Evolutionary conservation across 2,113 vertebrate genomes (phyloP).

Genomic region (Trogon surrucura): DNA sequence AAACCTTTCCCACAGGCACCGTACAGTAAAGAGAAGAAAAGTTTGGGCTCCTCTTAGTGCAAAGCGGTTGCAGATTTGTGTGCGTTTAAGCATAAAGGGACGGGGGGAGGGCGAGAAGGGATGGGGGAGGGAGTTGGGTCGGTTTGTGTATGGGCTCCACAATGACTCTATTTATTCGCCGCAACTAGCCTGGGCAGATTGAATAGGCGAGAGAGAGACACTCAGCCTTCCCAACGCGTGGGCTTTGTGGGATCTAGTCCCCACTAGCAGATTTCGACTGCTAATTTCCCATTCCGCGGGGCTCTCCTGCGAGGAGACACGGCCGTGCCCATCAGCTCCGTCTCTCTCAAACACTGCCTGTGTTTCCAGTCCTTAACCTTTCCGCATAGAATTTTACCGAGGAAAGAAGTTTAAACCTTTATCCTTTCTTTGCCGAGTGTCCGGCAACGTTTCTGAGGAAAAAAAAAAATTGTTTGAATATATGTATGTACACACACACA

Average conservation of each 20-base stretch:
- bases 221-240: slow-evolving; percentile 61
- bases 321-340: background rate
- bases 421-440: background rate
- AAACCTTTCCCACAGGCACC: slow-evolving; percentile 25
- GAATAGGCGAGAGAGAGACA: slow-evolving; percentile 67
- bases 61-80: slow-evolving; percentile 55
- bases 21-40: slow-evolving; percentile 8
- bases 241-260: slow-evolving; percentile 64
- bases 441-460: background rate
- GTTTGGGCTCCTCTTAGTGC: slow-evolving; percentile 17
- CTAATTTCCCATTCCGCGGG: slow-evolving; percentile 9
- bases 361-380: background rate
- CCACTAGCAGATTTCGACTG: slow-evolving; percentile 44
- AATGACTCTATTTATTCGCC: slow-evolving; percentile 77
- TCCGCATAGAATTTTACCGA: rapidly evolving
- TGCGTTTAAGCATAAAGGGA: slow-evolving; percentile 75
- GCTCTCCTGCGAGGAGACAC: background rate
- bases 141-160: slow-evolving; percentile 64
- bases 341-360: background rate
- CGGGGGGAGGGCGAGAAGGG: background rate
- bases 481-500: too few relatives aligned
- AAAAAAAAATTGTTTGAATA: background rate
- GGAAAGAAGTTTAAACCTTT: background rate
- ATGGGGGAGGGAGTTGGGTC: slow-evolving; percentile 67
- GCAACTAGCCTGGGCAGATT: slow-evolving; percentile 60